Conservation (phyloP, 1,140 invertebrate genomes). For the Brachionus plicatilis region DNA sequence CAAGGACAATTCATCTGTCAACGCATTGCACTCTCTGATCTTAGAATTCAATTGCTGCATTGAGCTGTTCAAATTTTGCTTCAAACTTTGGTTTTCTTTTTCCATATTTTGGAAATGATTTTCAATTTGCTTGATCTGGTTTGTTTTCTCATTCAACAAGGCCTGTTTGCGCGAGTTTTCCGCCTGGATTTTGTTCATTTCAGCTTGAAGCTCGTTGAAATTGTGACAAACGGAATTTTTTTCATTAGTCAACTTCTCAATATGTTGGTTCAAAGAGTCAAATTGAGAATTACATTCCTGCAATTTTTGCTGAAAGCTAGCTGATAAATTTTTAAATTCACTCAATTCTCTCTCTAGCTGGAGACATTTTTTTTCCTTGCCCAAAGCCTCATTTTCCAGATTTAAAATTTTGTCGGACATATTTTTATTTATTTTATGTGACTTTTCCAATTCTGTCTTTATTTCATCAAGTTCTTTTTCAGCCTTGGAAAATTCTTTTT, state of each 20-base stretch:
- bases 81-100: slow-evolving; percentile 25
- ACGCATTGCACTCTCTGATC: neutral
- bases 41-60: slow-evolving; percentile 8
- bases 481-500: neutral
- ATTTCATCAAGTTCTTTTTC: neutral
- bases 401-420: neutral
- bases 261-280: neutral
- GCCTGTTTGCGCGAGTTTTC: neutral
- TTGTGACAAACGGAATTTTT: neutral
- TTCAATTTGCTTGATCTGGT: slow-evolving; percentile 16
- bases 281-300: neutral
- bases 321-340: neutral
- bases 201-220: neutral
- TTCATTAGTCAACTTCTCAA: neutral
- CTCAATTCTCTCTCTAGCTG: neutral
- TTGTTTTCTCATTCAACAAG: neutral
- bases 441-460: neutral
- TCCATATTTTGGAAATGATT: slow-evolving; percentile 12
- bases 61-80: neutral
- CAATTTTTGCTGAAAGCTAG: neutral
- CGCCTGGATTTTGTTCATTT: neutral
- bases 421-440: neutral
- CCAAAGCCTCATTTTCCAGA: neutral
- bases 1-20: neutral
- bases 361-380: neutral